phyloP scores from a whole-genome alignment of 2,888 invertebrate species.

The Laothoe populi region DNA sequence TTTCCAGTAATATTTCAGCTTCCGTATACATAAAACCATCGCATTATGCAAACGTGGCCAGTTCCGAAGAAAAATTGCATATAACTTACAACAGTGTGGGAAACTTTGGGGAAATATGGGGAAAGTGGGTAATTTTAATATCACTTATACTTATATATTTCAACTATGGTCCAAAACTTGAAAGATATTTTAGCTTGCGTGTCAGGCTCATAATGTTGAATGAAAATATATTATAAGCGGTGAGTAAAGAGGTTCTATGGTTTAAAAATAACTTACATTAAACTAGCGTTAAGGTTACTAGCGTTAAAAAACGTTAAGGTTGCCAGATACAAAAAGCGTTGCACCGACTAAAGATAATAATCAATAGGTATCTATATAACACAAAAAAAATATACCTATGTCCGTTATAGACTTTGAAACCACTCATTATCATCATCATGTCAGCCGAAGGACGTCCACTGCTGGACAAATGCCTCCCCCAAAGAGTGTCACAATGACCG shows the following conservation, averaged over 20 bases:
- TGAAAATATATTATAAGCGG: background rate
- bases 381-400: too few species aligned
- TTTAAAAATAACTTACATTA: too few species aligned
- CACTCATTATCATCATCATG: too few species aligned
- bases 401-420: too few species aligned
- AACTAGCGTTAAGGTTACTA: too few species aligned
- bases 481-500: too few species aligned
- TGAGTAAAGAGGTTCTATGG: background rate
- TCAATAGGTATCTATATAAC: too few species aligned
- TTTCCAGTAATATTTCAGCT: conserved; percentile 23
- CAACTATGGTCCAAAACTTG: conserved; percentile 36
- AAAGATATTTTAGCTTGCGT: background rate
- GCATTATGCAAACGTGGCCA: conserved; percentile 38
- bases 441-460: too few species aligned
- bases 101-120: conserved; percentile 55
- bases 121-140: conserved; percentile 58
- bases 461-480: too few species aligned
- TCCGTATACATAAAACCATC: conserved; percentile 30
- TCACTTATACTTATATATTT: conserved; percentile 46
- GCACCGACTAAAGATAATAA: too few species aligned
- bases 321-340: too few species aligned
- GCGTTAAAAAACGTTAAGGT: too few species aligned
- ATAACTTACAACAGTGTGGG: conserved; percentile 34
- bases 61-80: conserved; percentile 41
- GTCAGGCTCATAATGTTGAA: background rate